Evolutionary conservation across 2,888 invertebrate species (phyloP).

Genomic region (Eremobia ochroleuca): DNA sequence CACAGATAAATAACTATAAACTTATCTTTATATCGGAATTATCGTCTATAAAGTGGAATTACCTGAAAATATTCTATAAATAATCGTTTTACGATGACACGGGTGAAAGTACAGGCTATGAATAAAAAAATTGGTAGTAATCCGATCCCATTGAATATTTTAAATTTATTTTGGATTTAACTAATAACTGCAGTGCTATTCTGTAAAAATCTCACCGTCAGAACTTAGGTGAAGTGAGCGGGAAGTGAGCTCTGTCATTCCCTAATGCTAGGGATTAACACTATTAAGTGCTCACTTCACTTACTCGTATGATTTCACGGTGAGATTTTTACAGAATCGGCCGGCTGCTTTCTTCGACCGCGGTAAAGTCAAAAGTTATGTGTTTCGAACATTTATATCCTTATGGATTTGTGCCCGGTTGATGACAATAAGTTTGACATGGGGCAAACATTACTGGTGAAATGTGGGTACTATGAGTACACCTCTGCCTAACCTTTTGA

Average conservation of each 20-base stretch:
- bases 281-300: too few relatives aligned
- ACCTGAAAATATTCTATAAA: slow-evolving; percentile 54
- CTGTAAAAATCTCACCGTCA: too few relatives aligned
- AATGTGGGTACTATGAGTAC: too few relatives aligned
- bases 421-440: neutral
- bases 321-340: too few relatives aligned
- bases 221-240: too few relatives aligned
- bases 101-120: neutral
- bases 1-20: slow-evolving; percentile 57
- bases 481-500: too few relatives aligned
- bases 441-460: neutral
- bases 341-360: neutral
- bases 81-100: slow-evolving; percentile 35
- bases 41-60: slow-evolving; percentile 49
- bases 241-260: too few relatives aligned
- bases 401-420: neutral
- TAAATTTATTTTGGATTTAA: neutral
- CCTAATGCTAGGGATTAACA: too few relatives aligned
- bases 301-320: too few relatives aligned
- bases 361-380: neutral
- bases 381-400: neutral
- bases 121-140: slow-evolving; percentile 20
- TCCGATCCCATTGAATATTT: slow-evolving; percentile 12
- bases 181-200: neutral
- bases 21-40: slow-evolving; percentile 41